These are phyloP conservation scores for Apodemia mormo DNA, from an alignment of 2,888 invertebrate species.

Conservation along the genomic window DNA sequence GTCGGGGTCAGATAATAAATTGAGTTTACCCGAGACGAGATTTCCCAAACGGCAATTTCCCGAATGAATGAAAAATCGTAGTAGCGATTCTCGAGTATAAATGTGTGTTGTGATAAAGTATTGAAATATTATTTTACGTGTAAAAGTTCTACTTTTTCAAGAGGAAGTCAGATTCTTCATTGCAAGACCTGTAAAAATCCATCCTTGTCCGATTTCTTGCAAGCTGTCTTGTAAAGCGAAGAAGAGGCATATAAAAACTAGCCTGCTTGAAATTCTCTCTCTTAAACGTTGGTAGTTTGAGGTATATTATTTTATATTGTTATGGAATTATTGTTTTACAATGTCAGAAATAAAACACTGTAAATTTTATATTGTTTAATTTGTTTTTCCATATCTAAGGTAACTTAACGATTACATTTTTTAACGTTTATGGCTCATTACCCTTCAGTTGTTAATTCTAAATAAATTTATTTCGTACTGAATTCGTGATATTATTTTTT, in stretches of 20 bases:
- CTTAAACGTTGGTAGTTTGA: neutral
- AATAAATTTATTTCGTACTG: conserved; percentile 18
- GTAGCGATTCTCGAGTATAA: no score
- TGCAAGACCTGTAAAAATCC: no score
- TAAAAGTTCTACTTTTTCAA: no score
- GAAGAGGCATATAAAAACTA: neutral
- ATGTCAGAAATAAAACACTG: conserved; percentile 14
- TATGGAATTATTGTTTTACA: conserved; percentile 9
- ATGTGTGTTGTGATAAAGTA: no score
- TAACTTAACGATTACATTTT: conserved; percentile 67
- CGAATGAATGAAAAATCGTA: no score
- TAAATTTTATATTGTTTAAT: conserved; percentile 20
- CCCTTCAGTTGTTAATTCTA: conserved; percentile 43
- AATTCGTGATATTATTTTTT: conserved; percentile 17
- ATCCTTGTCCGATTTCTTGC: no score
- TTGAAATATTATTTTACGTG: no score
- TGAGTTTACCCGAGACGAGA: no score
- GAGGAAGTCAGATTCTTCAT: no score
- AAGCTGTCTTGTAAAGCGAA: no score
- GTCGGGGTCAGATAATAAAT: no score
- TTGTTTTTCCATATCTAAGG: conserved; percentile 52
- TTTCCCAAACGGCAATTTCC: no score
- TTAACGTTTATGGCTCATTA: conserved; percentile 63
- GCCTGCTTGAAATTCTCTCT: neutral
- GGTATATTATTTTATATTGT: neutral